phyloP scores from a whole-genome alignment of 1,140 invertebrate genomes.

The Lamellibrachia luymesi region DNA sequence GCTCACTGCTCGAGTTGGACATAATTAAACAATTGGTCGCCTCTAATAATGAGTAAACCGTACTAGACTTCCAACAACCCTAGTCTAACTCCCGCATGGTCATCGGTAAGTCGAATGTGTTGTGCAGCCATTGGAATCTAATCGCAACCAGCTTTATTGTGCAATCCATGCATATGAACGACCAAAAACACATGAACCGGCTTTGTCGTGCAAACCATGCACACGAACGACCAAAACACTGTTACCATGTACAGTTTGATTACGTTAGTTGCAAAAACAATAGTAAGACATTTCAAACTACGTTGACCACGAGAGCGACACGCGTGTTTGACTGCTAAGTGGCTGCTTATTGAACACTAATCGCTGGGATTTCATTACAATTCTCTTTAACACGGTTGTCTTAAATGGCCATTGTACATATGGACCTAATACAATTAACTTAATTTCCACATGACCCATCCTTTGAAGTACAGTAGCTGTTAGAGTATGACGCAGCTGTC shows the following conservation, averaged over 20 bases:
- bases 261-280: background rate
- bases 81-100: background rate
- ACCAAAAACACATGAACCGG: background rate
- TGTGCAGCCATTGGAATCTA: too few relatives aligned
- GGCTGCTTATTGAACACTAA: conserved; percentile 1
- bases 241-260: background rate
- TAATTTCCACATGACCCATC: background rate
- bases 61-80: background rate
- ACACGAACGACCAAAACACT: background rate
- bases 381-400: background rate
- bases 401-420: background rate
- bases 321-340: background rate
- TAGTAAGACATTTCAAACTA: background rate
- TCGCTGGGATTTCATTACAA: background rate
- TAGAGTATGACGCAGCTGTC: background rate
- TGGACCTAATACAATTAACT: background rate
- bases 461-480: background rate
- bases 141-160: background rate
- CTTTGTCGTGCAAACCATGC: background rate
- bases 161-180: background rate
- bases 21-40: conserved; percentile 8
- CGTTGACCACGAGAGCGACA: background rate
- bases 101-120: too few relatives aligned
- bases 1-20: background rate
- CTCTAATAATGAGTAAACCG: background rate